Percentiles rank a stretch among this genome's conserved stretches.
Conservation (phyloP, 2,113 vertebrate species). For the Petaurus breviceps region DNA sequence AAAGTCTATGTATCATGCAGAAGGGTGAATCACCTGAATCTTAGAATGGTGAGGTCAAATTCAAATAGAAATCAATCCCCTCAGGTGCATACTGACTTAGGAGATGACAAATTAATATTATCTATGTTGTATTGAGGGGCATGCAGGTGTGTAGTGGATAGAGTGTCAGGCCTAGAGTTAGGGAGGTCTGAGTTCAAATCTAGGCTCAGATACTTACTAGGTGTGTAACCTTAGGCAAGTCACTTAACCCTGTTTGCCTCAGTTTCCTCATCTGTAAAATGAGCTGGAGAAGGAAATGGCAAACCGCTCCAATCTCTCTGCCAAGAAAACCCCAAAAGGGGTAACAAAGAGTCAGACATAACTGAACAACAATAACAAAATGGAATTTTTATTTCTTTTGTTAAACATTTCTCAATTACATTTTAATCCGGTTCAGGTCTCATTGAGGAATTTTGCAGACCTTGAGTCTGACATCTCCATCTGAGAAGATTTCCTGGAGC, state of each 20-base stretch:
- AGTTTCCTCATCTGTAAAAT: background rate
- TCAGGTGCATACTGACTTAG: background rate
- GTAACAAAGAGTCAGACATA: too few relatives aligned
- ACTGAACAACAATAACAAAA: too few relatives aligned
- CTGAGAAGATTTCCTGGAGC: background rate
- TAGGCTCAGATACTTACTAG: too few relatives aligned
- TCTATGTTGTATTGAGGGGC: background rate
- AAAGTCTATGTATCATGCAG: background rate
- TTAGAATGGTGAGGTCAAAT: background rate
- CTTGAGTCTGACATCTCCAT: background rate
- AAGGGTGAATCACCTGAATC: background rate
- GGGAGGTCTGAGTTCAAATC: too few relatives aligned
- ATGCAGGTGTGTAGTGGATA: too few relatives aligned
- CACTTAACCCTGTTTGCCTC: background rate
- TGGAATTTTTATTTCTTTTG: background rate
- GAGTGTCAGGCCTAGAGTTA: too few relatives aligned
- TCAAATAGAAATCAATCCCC: background rate
- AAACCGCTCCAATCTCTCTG: too few relatives aligned
- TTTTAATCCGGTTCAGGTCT: background rate
- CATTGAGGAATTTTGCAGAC: background rate
- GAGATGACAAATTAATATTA: background rate
- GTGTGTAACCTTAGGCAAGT: background rate
- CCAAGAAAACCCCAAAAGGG: too few relatives aligned
- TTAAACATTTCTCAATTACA: background rate
- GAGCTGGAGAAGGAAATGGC: too few relatives aligned